phyloP scores from a whole-genome alignment of 2,113 vertebrate genomes.

The Manacus vitellinus region DNA sequence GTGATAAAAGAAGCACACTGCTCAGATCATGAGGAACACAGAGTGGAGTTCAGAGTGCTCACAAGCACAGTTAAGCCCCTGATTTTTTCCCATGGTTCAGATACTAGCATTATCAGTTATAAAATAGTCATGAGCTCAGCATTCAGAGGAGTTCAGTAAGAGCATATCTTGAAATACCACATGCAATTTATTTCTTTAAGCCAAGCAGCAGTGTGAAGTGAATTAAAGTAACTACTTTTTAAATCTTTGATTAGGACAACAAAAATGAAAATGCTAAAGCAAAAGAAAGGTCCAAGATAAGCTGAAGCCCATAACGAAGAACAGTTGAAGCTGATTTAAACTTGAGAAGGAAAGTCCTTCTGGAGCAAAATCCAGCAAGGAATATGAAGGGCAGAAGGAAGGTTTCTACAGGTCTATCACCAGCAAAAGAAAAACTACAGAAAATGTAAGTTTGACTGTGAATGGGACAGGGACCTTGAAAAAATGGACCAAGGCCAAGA shows the following conservation, averaged over 20 bases:
- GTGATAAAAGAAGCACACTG: neutral
- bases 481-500: neutral
- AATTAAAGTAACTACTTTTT: neutral
- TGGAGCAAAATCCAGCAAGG: neutral
- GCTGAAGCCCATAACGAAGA: neutral
- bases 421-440: neutral
- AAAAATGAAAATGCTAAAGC: neutral
- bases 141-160: neutral
- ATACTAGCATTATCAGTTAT: neutral
- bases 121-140: neutral
- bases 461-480: neutral
- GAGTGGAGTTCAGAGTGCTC: neutral
- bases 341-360: neutral
- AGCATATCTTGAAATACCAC: neutral
- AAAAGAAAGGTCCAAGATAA: neutral
- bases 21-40: neutral
- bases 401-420: neutral
- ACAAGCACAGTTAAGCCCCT: neutral
- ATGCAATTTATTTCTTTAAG: neutral
- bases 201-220: neutral
- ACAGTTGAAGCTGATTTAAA: neutral
- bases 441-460: neutral
- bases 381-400: neutral
- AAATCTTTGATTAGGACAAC: neutral
- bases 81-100: neutral